phyloP scores from a whole-genome alignment of 2,113 vertebrate species.

The Phylloscopus trochiloides region DNA sequence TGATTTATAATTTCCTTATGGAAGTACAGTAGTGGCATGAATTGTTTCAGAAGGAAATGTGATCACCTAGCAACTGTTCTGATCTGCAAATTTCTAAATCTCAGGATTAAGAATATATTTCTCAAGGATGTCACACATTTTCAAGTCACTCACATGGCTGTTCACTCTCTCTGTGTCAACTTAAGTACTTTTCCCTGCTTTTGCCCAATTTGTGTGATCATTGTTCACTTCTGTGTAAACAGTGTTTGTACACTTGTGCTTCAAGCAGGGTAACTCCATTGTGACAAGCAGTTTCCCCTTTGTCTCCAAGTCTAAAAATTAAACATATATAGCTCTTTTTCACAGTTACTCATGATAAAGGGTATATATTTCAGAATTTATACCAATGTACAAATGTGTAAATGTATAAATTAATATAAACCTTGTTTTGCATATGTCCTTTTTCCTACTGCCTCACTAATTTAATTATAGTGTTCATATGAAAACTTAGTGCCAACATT shows the following conservation, averaged over 20 bases:
- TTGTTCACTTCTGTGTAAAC: neutral
- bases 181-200: neutral
- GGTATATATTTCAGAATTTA: neutral
- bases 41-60: neutral
- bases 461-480: neutral
- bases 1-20: neutral
- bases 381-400: neutral
- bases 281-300: neutral
- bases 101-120: neutral
- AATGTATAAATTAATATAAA: neutral
- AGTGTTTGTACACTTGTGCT: neutral
- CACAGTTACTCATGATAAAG: neutral
- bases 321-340: neutral
- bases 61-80: neutral
- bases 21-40: neutral
- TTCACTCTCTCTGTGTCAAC: neutral
- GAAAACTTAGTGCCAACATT: neutral
- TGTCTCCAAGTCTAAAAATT: neutral
- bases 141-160: neutral
- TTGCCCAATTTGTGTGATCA: neutral
- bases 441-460: neutral
- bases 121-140: neutral
- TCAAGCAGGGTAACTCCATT: neutral
- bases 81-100: neutral
- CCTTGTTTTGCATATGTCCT: neutral